Base-by-base conservation (phyloP, 2,888 invertebrate species). In the Drosophila kuntzei region DNA sequence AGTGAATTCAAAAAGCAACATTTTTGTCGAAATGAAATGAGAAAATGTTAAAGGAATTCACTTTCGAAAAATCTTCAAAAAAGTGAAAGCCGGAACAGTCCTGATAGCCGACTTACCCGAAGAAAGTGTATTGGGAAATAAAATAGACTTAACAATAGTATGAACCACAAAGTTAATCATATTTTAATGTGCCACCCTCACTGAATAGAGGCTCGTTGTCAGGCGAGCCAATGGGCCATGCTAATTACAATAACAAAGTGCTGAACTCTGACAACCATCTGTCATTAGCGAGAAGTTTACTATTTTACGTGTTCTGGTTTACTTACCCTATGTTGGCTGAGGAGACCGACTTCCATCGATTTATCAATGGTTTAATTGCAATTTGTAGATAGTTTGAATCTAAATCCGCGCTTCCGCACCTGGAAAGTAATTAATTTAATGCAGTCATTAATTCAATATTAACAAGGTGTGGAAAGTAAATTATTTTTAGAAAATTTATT, bases 361-460 rank as follows among this genome's bases (percentile, higher is more conserved):
- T 70, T 71, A 83, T 88, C 87, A 61, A 65, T 71, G 74, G 72
- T 67, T 80, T 71, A 64, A 63, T 66, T 69, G 68, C 75, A 75
- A 72, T 83, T 87, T 76, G 82, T 78, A 60, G 69, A 68, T 44
- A 29, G 18, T 54, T 71, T 53, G 43, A 49, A 34, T 34, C 6
- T 34, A n/a, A n/a, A 5, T 34, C 34, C 7, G 29, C 36, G n/a
- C 43, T 55, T 46, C 44, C 69, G 51, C 41, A 53, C 58, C 67
- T 49, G 55, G 47, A 82, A 63, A 79, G 83, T 90, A 90, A 91
- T 91, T 89, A 90, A 87, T 90, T 85, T 91, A 91, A 91, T 92
- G 91, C 91, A 92, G 92, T 92, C 92, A 92, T 92, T 92, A 92
- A 92, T 92, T 93, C 93, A 92, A 92, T 93, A 93, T 93, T 93